Evolutionary conservation across 2,113 vertebrate genomes (phyloP).

Genomic region (Prunella fulvescens): DNA sequence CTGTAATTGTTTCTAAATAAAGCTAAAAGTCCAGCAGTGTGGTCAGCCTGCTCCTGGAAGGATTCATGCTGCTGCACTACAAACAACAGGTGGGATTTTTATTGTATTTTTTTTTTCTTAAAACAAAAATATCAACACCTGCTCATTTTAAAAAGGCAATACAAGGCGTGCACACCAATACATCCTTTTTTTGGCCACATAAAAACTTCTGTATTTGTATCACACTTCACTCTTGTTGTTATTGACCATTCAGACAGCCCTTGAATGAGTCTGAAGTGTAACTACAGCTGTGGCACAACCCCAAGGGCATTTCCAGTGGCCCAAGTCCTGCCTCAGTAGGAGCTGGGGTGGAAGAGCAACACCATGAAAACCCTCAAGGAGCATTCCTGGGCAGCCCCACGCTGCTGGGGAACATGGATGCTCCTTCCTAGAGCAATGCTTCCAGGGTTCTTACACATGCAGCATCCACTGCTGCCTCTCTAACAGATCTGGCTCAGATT

Average conservation of each 20-base stretch:
- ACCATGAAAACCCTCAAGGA: background rate
- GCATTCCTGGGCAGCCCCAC: fast-evolving
- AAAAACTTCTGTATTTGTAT: background rate
- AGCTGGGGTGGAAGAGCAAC: background rate
- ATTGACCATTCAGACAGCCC: background rate
- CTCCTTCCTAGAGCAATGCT: background rate
- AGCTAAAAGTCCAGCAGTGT: background rate
- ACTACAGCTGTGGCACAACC: background rate
- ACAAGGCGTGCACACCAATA: fast-evolving
- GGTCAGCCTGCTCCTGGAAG: background rate
- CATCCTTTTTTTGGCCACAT: background rate
- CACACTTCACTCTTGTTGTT: background rate
- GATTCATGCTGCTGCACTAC: background rate
- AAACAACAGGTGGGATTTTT: background rate
- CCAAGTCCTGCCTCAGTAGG: fast-evolving
- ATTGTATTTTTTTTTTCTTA: background rate
- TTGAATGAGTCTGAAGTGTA: background rate
- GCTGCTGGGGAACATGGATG: fast-evolving
- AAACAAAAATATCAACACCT: background rate
- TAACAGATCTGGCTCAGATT: background rate
- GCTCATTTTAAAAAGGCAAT: background rate
- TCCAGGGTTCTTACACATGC: background rate
- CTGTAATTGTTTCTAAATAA: conserved; percentile 31
- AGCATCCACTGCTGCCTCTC: background rate
- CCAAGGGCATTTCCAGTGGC: background rate